A percentile compares a stretch with the other conserved stretches of the same genome.
Conservation (phyloP, 37 sponge, comb jelly and placozoan genomes). For the Halichondria panicea region DNA sequence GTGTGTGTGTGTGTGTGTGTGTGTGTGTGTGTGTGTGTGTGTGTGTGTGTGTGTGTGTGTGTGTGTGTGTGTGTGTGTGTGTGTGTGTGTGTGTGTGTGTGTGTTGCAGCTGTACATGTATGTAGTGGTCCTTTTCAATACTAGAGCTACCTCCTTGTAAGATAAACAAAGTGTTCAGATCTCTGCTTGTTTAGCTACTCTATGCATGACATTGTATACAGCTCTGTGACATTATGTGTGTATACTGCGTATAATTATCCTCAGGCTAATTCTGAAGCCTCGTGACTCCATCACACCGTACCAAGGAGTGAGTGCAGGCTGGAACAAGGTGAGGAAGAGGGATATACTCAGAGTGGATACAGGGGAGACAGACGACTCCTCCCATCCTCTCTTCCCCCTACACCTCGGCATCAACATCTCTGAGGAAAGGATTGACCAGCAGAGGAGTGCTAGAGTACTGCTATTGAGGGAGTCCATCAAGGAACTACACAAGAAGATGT, state of each 20-base stretch:
- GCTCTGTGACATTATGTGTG: too few species aligned
- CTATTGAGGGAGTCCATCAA: constrained; percentile 31
- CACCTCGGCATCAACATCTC: constrained; percentile 62
- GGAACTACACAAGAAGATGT: constrained; percentile 44
- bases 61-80: constrained; percentile 7
- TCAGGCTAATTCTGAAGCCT: constrained; percentile 32
- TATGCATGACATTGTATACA: too few species aligned
- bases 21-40: neutral
- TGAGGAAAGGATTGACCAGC: constrained; percentile 31
- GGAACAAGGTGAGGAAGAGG: constrained; percentile 62
- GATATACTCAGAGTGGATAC: constrained; percentile 28
- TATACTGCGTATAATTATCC: neutral
- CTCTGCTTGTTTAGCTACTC: too few species aligned
- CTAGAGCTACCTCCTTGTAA: neutral
- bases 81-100: constrained; percentile 1
- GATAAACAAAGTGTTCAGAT: too few species aligned
- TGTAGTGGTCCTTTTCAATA: neutral
- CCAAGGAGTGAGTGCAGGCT: too few species aligned
- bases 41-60: neutral
- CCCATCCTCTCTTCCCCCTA: constrained; percentile 43
- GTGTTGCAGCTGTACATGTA: too few species aligned
- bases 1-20: constrained; percentile 24
- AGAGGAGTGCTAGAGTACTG: constrained; percentile 20
- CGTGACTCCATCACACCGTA: constrained; percentile 20
- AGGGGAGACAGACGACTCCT: neutral